Percentiles rank a stretch among this genome's conserved stretches.
Conservation (phyloP, 2,888 invertebrate species). For the Nycteola revayana region DNA sequence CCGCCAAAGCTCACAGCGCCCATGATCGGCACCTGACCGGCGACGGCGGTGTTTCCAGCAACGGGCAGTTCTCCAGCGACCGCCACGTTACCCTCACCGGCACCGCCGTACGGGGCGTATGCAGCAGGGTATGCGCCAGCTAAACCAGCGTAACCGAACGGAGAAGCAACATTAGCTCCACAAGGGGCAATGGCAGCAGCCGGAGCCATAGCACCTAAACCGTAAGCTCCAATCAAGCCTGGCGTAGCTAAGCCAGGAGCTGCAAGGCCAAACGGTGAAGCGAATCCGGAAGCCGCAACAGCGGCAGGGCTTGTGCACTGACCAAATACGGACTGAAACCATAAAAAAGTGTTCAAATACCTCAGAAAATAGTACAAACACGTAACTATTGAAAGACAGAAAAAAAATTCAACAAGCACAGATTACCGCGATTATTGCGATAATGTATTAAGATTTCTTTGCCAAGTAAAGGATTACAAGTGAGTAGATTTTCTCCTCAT, state of each 20-base stretch:
- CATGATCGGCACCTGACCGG: slow-evolving; percentile 45
- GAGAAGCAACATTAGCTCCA: neutral
- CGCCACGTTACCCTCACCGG: slow-evolving; percentile 39
- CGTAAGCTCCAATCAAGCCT: slow-evolving; percentile 4
- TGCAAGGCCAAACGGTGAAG: slow-evolving; percentile 4
- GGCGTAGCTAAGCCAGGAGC: slow-evolving; percentile 5
- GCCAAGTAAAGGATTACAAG: no score
- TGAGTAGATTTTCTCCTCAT: no score
- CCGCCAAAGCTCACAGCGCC: slow-evolving; percentile 50
- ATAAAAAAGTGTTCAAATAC: no score
- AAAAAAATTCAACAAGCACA: no score
- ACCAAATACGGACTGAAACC: slow-evolving; percentile 2
- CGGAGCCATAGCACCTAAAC: slow-evolving; percentile 3
- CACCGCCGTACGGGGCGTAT: slow-evolving; percentile 30
- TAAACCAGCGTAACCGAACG: slow-evolving; percentile 2
- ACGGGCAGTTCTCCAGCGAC: slow-evolving; percentile 45
- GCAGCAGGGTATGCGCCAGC: slow-evolving; percentile 12
- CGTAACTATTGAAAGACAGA: no score
- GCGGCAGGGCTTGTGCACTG: slow-evolving; percentile 4
- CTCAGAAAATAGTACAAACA: no score
- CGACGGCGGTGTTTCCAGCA: slow-evolving; percentile 40
- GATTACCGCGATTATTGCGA: no score
- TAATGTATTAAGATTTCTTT: no score
- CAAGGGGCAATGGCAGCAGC: neutral
- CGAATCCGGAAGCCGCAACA: slow-evolving; percentile 1